A percentile compares a stretch with the other conserved stretches of the same genome.
phyloP scores from a whole-genome alignment of 1,140 invertebrate species.

The Zaprionus inermis region DNA sequence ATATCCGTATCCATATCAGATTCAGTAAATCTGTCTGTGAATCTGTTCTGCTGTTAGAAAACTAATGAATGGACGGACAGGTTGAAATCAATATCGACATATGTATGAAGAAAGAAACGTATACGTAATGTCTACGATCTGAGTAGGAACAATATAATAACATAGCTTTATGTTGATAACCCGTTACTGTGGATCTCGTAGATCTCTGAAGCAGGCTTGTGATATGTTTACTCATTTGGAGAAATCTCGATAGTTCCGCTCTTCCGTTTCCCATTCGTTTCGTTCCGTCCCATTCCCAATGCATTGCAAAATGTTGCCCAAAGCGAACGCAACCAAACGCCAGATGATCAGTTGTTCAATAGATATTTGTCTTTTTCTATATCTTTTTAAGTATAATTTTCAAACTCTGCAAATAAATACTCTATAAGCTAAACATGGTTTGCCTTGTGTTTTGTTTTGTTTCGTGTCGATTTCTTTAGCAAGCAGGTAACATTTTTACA shows the following conservation, averaged over 20 bases:
- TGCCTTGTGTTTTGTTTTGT: constrained; percentile 22
- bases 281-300: constrained; percentile 30
- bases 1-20: constrained; percentile 39
- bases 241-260: not conserved
- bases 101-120: constrained; percentile 35
- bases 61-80: constrained; percentile 78
- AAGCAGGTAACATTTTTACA: constrained; percentile 84
- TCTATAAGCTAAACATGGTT: constrained; percentile 35
- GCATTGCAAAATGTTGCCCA: constrained; percentile 75
- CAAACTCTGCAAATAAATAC: constrained; percentile 58
- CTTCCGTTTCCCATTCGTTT: not conserved
- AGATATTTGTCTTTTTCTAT: not conserved
- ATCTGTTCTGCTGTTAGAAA: constrained; percentile 38
- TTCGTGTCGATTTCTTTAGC: constrained; percentile 62
- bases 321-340: constrained; percentile 38
- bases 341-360: constrained; percentile 38
- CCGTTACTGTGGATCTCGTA: not conserved
- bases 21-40: constrained; percentile 25
- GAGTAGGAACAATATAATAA: constrained; percentile 67
- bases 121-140: constrained; percentile 34
- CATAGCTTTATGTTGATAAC: constrained; percentile 36
- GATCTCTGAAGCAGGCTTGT: constrained; percentile 44
- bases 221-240: constrained; percentile 56
- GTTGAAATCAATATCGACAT: constrained; percentile 68
- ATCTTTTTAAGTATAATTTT: constrained; percentile 34